Evolutionary conservation across 2,888 invertebrate species (phyloP).

Genomic region (Iselma pallidipennis): DNA sequence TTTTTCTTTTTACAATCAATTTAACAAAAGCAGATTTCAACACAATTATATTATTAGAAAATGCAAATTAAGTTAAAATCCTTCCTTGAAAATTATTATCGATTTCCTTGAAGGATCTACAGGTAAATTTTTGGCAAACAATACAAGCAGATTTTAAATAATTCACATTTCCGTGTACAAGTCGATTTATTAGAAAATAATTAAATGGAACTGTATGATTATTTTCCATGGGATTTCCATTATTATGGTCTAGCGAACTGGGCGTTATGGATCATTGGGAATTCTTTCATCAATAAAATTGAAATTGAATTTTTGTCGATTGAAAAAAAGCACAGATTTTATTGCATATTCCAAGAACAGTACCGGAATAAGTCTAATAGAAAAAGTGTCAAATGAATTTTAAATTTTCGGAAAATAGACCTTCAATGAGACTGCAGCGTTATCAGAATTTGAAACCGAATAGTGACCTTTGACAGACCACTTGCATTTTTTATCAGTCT

Average conservation of each 20-base stretch:
- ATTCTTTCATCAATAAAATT: not conserved
- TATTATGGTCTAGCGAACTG: not conserved
- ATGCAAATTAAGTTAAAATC: too few relatives aligned
- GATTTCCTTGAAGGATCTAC: too few relatives aligned
- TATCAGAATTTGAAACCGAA: too few relatives aligned
- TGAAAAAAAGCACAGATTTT: not conserved
- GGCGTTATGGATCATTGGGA: not conserved
- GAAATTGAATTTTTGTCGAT: not conserved
- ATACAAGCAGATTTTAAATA: not conserved
- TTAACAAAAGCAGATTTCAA: not conserved
- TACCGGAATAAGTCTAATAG: too few relatives aligned
- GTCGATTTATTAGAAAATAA: not conserved
- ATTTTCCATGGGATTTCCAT: not conserved
- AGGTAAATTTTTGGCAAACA: too few relatives aligned
- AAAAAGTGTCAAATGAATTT: too few relatives aligned
- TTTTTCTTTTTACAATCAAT: not conserved
- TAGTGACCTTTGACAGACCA: too few relatives aligned
- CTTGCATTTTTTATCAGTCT: too few relatives aligned
- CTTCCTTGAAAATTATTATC: not conserved
- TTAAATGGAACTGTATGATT: not conserved
- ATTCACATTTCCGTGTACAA: not conserved
- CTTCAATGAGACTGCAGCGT: too few relatives aligned
- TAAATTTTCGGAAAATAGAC: too few relatives aligned
- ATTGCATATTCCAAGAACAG: not conserved
- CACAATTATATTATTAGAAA: too few relatives aligned